Percentiles rank a stretch among this genome's conserved stretches.
phyloP scores from a whole-genome alignment of 2,113 vertebrate genomes.

The Poeciliopsis occidentalis region DNA sequence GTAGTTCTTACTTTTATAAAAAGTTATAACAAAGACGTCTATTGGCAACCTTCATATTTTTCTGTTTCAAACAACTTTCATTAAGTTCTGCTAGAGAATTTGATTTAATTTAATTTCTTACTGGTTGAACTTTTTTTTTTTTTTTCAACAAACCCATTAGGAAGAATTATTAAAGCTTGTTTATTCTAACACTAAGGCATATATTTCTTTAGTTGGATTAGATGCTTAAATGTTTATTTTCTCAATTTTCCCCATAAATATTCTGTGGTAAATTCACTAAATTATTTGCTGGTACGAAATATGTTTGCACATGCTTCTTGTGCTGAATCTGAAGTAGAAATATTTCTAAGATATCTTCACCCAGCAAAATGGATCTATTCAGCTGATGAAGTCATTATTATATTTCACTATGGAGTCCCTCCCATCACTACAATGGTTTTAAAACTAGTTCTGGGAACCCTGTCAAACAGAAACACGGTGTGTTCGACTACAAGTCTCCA shows the following conservation, averaged over 20 bases:
- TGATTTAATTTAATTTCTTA: neutral
- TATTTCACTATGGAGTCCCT: neutral
- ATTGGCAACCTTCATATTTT: neutral
- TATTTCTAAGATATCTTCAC: neutral
- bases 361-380: neutral
- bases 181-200: too few species aligned
- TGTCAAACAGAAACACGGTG: neutral
- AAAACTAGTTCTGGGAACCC: neutral
- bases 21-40: neutral
- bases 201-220: neutral
- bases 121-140: neutral
- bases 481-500: neutral
- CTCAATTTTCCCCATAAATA: neutral
- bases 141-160: too few species aligned
- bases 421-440: neutral
- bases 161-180: too few species aligned
- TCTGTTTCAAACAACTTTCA: neutral
- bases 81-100: neutral
- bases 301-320: neutral
- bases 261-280: neutral
- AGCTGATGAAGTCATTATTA: neutral
- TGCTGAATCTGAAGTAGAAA: neutral
- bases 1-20: neutral
- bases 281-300: neutral
- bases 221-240: neutral